Evolutionary conservation across 92 coral and sea anemone species (phyloP).

Genomic region (Palythoa grandiflora): DNA sequence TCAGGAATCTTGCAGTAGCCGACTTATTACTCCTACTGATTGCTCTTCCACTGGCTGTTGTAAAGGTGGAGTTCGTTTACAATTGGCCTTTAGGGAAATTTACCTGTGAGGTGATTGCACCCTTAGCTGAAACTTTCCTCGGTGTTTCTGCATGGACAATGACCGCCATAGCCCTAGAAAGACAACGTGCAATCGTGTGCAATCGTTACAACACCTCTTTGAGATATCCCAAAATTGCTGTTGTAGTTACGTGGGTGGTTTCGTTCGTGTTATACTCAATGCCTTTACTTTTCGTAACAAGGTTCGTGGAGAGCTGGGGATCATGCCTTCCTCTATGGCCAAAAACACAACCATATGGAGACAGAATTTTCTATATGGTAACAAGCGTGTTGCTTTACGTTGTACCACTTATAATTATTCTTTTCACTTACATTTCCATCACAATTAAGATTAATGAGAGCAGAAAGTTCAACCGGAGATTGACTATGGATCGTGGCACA

Average conservation of each 20-base stretch:
- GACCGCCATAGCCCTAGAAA: neutral
- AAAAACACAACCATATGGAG: neutral
- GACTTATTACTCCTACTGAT: neutral
- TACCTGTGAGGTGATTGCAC: conserved; percentile 1
- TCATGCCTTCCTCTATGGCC: conserved; percentile 10
- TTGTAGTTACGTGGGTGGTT: conserved; percentile 9
- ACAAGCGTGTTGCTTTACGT: neutral
- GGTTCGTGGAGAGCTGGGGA: neutral
- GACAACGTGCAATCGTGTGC: conserved; percentile 28
- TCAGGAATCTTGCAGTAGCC: conserved; percentile 20
- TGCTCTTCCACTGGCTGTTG: neutral
- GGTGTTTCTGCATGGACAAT: conserved; percentile 37
- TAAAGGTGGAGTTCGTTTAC: conserved; percentile 16
- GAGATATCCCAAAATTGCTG: conserved; percentile 5
- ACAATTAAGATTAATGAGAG: conserved; percentile 6
- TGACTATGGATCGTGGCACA: neutral
- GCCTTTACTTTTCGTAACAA: conserved; percentile 6
- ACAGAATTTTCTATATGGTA: neutral
- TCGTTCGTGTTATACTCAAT: conserved; percentile 3
- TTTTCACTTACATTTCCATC: conserved; percentile 9
- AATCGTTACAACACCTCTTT: conserved; percentile 9
- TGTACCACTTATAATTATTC: neutral
- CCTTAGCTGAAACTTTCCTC: neutral
- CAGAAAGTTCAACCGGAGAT: neutral
- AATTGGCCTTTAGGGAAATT: conserved; percentile 18